These are phyloP conservation scores for Musca vetustissima DNA, from an alignment of 1,140 invertebrate genomes.

Conservation along the genomic window DNA sequence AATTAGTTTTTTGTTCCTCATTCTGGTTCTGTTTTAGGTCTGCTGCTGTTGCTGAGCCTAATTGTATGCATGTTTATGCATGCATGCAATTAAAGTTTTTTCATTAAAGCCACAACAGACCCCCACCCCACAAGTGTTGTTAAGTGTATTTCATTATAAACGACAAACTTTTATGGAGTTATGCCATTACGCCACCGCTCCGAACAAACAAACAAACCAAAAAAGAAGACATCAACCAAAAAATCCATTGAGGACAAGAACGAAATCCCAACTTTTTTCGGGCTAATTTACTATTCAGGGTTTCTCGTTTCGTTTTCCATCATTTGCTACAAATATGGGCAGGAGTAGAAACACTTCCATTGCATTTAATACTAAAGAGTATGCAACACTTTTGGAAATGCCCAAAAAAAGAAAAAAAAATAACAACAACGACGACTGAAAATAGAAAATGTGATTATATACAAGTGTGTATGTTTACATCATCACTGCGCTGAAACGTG, in stretches of 20 bases:
- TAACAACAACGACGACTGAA: not conserved
- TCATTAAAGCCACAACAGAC: not conserved
- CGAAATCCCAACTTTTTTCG: not conserved
- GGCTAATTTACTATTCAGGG: not conserved
- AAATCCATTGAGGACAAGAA: not conserved
- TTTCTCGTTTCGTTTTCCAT: not conserved
- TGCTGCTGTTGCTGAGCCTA: slow-evolving; percentile 4
- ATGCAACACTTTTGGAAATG: not conserved
- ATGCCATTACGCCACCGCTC: not conserved
- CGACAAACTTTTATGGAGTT: slow-evolving; percentile 5
- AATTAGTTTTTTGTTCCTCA: not conserved
- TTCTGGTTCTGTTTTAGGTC: not conserved
- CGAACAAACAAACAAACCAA: not conserved
- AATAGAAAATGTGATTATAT: too few relatives aligned
- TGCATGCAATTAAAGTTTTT: slow-evolving; percentile 6
- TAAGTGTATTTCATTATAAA: slow-evolving; percentile 8
- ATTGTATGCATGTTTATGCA: not conserved
- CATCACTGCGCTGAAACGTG: too few relatives aligned
- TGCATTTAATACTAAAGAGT: not conserved
- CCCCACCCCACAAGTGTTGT: not conserved
- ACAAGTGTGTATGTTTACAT: not conserved
- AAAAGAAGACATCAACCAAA: not conserved
- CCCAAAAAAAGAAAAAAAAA: not conserved
- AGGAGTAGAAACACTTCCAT: too few relatives aligned
- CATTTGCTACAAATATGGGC: too few relatives aligned